Evolutionary conservation across 2,888 invertebrate genomes (phyloP), one percentile per base, ranked within the genome.

Genomic region (Cepaea hortensis): DNA sequence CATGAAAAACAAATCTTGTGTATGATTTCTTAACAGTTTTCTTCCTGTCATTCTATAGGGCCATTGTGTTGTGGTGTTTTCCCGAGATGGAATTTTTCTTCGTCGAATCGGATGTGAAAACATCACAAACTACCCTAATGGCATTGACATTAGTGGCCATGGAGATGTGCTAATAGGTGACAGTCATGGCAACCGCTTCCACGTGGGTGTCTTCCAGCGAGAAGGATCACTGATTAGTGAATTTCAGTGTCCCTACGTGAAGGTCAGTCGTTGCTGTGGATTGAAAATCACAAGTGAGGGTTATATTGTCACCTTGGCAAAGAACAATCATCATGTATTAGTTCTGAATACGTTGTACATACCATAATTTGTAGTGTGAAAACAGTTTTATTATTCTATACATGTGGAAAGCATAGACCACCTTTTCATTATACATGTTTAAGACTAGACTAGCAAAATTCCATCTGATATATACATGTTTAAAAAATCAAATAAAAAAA

Each of bases 301-400:
- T 91, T 98, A 98, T 95, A 97, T 98, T 92, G 94, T 95, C 84
- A 95, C 98, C 90, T 95, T 99, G 95, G 98, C 98, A 95, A 99
- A 99, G 96, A 99, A 98, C 96, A 99, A 99, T 96, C 98, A 99
- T 95, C 98, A 98, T 95, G 98, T 99, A 94, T 96, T 99, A 95
- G 98, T 99, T 95, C 96, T 98, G 65, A 94, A 95, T 90, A 95
- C 95, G 13, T 92, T 95, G 84, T 95, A 95, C 91, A 93, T 94
- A 86, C 90, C 91, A 85, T 93, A 91, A 89, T 55, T 55, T 75
- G 70, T 23, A 61, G 15, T 0, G 15, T 75, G 75, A 35, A 46
- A n/a, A 68, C 68, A 68, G 6, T 68, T 68, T 68, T 68, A 6
- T 68, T 20, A 46, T 13, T 55, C 23, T 79, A n/a, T 79, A 13